phyloP scores from a whole-genome alignment of 2,888 invertebrate genomes.

The Terebella lapidaria region DNA sequence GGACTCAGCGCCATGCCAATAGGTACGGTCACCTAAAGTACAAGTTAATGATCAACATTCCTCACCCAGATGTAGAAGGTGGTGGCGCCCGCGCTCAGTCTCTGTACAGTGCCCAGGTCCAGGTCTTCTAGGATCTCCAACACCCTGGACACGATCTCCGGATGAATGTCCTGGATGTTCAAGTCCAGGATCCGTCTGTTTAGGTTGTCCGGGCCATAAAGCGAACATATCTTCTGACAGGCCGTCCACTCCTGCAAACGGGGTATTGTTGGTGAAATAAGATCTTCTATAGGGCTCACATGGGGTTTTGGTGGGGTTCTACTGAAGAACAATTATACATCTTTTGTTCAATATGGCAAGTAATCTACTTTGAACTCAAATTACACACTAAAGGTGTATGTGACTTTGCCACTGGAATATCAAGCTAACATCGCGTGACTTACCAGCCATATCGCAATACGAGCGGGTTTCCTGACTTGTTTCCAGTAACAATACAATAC shows the following conservation, averaged over 20 bases:
- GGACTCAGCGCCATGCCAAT: too few species aligned
- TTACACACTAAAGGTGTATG: too few species aligned
- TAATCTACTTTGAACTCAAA: too few species aligned
- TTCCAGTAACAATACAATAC: constrained; percentile 7
- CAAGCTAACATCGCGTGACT: neutral
- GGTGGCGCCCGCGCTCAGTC: constrained; percentile 38
- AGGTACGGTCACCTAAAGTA: too few species aligned
- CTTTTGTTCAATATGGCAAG: neutral
- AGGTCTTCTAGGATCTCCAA: constrained; percentile 31
- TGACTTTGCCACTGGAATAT: too few species aligned
- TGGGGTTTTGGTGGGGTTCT: neutral
- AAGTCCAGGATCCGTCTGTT: constrained; percentile 30
- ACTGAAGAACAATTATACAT: too few species aligned
- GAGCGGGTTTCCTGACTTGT: neutral
- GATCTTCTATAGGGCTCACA: neutral
- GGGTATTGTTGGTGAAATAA: neutral
- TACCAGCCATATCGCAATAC: neutral
- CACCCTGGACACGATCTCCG: constrained; percentile 28
- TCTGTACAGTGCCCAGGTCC: constrained; percentile 30
- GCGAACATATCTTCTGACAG: constrained; percentile 30
- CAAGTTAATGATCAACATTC: too few species aligned
- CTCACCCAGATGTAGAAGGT: constrained; percentile 46
- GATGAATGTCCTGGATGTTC: constrained; percentile 31
- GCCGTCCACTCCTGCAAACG: constrained; percentile 35
- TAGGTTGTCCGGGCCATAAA: constrained; percentile 32